A percentile compares a stretch with the other conserved stretches of the same genome.
Conservation (phyloP, 2,888 invertebrate species). For the Metalampra italica region DNA sequence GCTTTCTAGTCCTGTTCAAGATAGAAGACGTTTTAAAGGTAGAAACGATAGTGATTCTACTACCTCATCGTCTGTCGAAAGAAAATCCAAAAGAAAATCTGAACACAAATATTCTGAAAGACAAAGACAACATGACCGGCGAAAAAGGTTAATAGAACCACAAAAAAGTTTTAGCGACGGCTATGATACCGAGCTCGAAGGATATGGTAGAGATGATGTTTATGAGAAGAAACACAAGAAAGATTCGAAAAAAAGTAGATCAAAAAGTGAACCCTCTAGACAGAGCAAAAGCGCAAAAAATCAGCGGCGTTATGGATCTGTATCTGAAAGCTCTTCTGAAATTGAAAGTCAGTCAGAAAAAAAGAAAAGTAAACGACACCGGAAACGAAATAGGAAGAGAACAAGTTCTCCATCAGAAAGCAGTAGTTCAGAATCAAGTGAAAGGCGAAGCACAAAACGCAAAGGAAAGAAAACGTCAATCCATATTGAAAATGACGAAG, state of each 20-base stretch:
- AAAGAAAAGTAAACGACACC: conserved; percentile 60
- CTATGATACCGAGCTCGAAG: conserved; percentile 64
- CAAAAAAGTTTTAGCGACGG: conserved; percentile 76
- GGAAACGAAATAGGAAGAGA: conserved; percentile 62
- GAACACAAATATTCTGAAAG: conserved; percentile 41
- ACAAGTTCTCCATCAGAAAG: conserved; percentile 62
- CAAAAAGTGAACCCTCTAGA: conserved; percentile 70
- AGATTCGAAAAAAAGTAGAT: conserved; percentile 57
- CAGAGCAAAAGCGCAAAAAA: conserved; percentile 47
- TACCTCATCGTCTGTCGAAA: conserved; percentile 69
- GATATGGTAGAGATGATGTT: conserved; percentile 33
- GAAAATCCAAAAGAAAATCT: conserved; percentile 34
- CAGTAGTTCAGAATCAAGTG: conserved; percentile 65
- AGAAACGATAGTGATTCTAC: conserved; percentile 54
- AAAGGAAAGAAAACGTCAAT: conserved; percentile 71
- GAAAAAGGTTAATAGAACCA: conserved; percentile 49
- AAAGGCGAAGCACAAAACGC: conserved; percentile 58
- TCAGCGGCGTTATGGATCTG: conserved; percentile 45
- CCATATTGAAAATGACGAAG: conserved; percentile 61
- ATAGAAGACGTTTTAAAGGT: conserved; percentile 42
- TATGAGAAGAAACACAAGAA: conserved; percentile 41
- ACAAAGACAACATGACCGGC: conserved; percentile 51
- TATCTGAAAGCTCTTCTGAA: conserved; percentile 55
- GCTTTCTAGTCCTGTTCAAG: conserved; percentile 59
- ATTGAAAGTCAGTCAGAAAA: conserved; percentile 53